A percentile compares a stretch with the other conserved stretches of the same genome.
Conservation (phyloP, 2,888 invertebrate species). For the Chymomyza amoena region DNA sequence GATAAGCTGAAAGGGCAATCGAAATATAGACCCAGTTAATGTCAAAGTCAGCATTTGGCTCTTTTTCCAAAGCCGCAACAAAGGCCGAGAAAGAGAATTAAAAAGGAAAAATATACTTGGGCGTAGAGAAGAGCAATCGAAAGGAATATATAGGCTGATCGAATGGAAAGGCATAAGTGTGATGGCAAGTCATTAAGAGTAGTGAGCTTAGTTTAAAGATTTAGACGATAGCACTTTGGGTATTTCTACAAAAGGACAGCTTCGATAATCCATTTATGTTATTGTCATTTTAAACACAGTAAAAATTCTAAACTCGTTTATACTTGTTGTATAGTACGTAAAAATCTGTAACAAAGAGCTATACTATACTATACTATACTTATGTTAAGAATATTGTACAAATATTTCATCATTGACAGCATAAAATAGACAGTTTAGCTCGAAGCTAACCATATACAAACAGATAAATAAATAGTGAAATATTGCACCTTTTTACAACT, state of each 20-base stretch:
- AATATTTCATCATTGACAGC: no score
- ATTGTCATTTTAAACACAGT: background rate
- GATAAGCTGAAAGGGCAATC: conserved; percentile 10
- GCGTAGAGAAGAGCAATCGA: conserved; percentile 39
- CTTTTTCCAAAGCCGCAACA: background rate
- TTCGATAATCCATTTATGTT: background rate
- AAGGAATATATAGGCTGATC: background rate
- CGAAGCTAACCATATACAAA: no score
- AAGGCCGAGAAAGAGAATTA: conserved; percentile 46
- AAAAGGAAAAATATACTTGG: conserved; percentile 52
- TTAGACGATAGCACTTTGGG: background rate
- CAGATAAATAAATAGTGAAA: no score
- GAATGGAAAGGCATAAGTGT: background rate
- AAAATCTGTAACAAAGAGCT: no score
- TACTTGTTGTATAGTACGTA: no score
- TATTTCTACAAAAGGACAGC: background rate
- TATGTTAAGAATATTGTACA: no score
- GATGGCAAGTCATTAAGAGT: background rate
- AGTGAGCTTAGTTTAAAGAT: background rate
- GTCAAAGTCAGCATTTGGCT: background rate
- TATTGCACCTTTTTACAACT: no score
- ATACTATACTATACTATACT: no score
- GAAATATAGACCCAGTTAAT: background rate
- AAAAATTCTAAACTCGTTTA: no score
- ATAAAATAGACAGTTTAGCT: no score